phyloP scores from a whole-genome alignment of 2,113 vertebrate genomes.

The Myodes glareolus region DNA sequence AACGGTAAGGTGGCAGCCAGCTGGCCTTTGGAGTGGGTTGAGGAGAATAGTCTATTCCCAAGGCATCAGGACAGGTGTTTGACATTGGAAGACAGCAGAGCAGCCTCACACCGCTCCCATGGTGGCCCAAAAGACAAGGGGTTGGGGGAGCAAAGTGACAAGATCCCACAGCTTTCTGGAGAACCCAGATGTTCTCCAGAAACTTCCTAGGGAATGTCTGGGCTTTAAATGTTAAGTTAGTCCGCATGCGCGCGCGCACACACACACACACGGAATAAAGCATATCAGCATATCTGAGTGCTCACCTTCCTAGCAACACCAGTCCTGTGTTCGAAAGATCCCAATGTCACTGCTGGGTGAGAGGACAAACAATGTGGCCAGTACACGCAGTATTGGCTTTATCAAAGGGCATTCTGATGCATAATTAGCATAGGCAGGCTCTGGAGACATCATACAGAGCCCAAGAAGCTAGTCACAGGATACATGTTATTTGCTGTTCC shows the following conservation, averaged over 20 bases:
- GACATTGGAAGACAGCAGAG: neutral
- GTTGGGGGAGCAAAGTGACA: neutral
- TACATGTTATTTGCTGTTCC: fast-evolving
- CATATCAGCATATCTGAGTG: too few relatives aligned
- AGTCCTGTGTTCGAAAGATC: fast-evolving
- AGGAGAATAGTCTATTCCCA: too few relatives aligned
- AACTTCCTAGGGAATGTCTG: neutral
- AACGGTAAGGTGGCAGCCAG: neutral
- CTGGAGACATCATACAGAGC: fast-evolving
- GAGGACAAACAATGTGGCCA: neutral
- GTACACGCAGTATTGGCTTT: neutral
- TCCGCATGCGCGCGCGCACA: fast-evolving
- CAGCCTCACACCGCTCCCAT: neutral
- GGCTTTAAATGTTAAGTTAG: neutral
- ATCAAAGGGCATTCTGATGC: neutral
- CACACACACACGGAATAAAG: too few relatives aligned
- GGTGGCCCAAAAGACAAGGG: neutral
- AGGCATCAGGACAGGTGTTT: neutral
- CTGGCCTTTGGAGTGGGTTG: fast-evolving
- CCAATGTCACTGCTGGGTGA: too few relatives aligned
- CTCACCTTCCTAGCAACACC: fast-evolving
- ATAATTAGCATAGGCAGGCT: fast-evolving
- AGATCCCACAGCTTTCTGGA: neutral
- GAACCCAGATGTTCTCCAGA: neutral
- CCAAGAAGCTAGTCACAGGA: neutral